Evolutionary conservation across 2,113 vertebrate species (phyloP), one percentile per base, ranked within the genome.

Genomic region (Indri indri): DNA sequence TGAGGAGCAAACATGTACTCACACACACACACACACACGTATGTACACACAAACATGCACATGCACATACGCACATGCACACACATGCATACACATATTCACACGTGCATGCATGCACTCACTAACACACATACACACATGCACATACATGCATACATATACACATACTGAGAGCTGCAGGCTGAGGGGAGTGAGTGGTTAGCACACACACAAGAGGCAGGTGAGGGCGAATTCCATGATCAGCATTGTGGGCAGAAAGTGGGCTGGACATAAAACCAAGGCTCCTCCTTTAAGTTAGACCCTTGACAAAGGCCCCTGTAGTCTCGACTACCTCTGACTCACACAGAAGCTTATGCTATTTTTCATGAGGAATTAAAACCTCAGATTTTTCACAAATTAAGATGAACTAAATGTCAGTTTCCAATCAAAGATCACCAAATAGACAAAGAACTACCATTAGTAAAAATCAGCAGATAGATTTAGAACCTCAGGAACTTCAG

Each of bases 101-200:
- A 0, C 50, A 50, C 50, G 0, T 52, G 14, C 52, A 54, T 10
- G 9, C 27, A 66, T 30, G 32, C 12, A 32, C n/a, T n/a, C n/a
- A n/a, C n/a, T n/a, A n/a, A n/a, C 12, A 22, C 0, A 3, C 34
- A 10, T 4, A 4, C n/a, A 37, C 37, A 37, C 8, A 9, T n/a
- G 20, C 66, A n/a, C 32, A 42, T 42, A 42, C 17, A 63, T 63
- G 9, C 22, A 42, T 25, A 4, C n/a, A n/a, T 47, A 22, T 61
- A 54, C 25, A 30, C 71, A 23, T 27, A 25, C 3, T 17, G 73
- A 23, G 11, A 63, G 4, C 61, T 63, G 37, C n/a, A 37, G n/a
- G 47, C 66, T 42, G 16, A 20, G 37, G 20, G 59, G 30, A 85
- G 23, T 47, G 40, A 45, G 34, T 16, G 27, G n/a, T 80, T 34